Evolutionary conservation across 2,113 vertebrate genomes (phyloP).

Genomic region (Rallus limicola): DNA sequence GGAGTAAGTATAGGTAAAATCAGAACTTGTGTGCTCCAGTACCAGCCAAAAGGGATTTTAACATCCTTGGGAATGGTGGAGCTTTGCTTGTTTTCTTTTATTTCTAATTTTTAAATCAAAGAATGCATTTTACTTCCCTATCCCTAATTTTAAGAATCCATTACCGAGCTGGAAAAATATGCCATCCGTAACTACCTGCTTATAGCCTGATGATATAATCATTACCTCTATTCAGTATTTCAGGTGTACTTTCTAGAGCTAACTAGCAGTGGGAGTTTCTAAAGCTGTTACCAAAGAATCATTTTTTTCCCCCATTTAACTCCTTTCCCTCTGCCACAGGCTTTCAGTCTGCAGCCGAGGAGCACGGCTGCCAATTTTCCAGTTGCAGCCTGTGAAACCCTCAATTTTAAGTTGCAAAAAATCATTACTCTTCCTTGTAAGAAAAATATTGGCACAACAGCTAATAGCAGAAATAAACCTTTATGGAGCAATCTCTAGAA

Average conservation of each 20-base stretch:
- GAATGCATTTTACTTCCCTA: background rate
- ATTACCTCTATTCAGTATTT: background rate
- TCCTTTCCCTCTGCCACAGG: background rate
- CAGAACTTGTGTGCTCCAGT: background rate
- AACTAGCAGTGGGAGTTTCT: background rate
- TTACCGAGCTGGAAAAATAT: background rate
- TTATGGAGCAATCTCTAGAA: background rate
- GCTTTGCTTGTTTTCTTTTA: background rate
- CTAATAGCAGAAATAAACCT: slow-evolving; percentile 35
- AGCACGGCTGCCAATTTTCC: slow-evolving; percentile 13
- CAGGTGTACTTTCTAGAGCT: background rate
- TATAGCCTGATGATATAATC: background rate
- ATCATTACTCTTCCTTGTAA: slow-evolving; percentile 19
- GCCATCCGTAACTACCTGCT: background rate
- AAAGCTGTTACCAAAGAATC: background rate
- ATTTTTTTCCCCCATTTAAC: background rate
- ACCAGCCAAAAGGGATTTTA: background rate
- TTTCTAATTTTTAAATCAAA: background rate
- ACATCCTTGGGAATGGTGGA: background rate
- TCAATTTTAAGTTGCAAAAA: slow-evolving; percentile 36
- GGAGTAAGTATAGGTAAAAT: background rate
- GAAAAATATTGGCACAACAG: slow-evolving; percentile 26
- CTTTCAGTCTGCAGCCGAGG: background rate
- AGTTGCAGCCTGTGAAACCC: slow-evolving; percentile 15
- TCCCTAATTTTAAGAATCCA: background rate